Evolutionary conservation across 2,113 vertebrate species (phyloP), one percentile per base, ranked within the genome.

Genomic region (Protobothrops mucrosquamatus): DNA sequence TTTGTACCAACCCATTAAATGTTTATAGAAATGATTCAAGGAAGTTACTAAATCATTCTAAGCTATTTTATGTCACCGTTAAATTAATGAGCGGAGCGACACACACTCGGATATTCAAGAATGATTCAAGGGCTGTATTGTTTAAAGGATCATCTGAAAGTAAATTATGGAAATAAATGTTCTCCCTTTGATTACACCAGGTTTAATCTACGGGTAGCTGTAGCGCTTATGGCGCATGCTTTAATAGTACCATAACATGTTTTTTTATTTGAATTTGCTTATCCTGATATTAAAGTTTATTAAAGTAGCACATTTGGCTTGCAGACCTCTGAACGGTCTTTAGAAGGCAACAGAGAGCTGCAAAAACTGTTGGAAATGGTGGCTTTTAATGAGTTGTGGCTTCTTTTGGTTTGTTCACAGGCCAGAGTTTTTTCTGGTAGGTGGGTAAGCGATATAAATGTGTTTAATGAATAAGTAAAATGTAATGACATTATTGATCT

Each of bases 1-100:
- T 94, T 96, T n/a, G 15, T 95, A 89, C 95, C 86, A 93, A 93
- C 91, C 61, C 96, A 97, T 97, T 97, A 97, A 97, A 95, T 90
- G 95, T 96, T 97, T 95, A 97, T 97, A 87, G 94, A 94, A 93
- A 94, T 18, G 92, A 29, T 90, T 94, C 89, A 96, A 95, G 95
- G 96, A 95, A 93, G 89, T 92, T 94, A 81, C 95, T 96, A 97
- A 97, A 96, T 97, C 94, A 92, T 55, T 93, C 87, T n/a, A 95
- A 95, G 54, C 88, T 93, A 61, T 96, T 96, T 95, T 96, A 94
- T 96, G 92, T 91, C 95, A 48, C 74, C 43, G 61, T 51, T 96
- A 95, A 94, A 94, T 91, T 57, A 89, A 93, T 90, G 92, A 95
- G 93, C 15, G 88, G 3, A 39, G 20, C 6, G 89, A 86, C 55